Base-by-base conservation (phyloP, 1,140 invertebrate genomes). In the Neodiprion virginianus region DNA sequence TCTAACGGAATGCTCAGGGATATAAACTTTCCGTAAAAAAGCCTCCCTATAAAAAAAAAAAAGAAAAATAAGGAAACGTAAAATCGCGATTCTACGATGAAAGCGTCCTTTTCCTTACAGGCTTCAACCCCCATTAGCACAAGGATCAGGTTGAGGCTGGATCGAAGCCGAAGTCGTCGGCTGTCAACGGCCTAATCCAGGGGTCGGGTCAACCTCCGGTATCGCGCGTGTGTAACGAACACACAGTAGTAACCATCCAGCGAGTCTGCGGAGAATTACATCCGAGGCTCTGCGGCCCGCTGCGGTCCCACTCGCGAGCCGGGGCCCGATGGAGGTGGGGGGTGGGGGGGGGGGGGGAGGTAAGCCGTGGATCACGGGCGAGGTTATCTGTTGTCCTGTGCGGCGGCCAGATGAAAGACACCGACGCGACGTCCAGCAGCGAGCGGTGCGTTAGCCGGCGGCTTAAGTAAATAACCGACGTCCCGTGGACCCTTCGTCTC, bases 391-490 rank as follows among this genome's bases (percentile, higher is more conserved):
- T 82, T 79, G 79, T 61, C 79, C 67, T 72, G 74, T 74, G 71
- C 72, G 65, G 82, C 82, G 78, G 78, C 73, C n/a, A 78, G 74
- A 79, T 85, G 79, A 85, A 85, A 85, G 84, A 81, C 77, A 81
- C 84, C 84, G 83, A 84, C 83, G 53, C 53, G 80, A 78, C 78
- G 81, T 83, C 82, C 84, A 84, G 80, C 81, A 81, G 80, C 80
- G 76, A 78, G 73, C 79, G 79, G 81, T 85, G 81, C 80, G 84
- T 85, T 84, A 85, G 80, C 80, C 76, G 71, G 78, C 76, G 80
- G 79, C 82, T 83, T 80, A 79, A 83, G 83, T 85, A 86, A 86
- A 86, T 86, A 86, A 85, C 76, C 82, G 78, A 75, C 82, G 79
- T 80, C 79, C 78, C 74, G 74, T 78, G 72, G n/a, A 61, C 11